Base-by-base conservation (phyloP, 2,888 invertebrate species). In the Electrophaes corylata region DNA sequence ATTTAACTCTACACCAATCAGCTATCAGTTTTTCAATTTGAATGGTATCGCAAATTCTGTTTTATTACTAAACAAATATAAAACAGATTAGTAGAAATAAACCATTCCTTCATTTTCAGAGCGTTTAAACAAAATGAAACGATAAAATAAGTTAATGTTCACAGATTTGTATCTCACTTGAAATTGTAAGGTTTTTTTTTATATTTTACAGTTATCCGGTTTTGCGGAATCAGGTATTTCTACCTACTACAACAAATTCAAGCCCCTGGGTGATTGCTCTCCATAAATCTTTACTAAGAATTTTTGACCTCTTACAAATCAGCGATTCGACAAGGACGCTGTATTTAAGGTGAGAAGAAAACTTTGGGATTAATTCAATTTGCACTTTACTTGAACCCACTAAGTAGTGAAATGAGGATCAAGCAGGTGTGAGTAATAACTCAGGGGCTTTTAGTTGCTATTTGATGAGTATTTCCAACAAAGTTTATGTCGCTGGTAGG, bases 351-450 rank as follows among this genome's bases (percentile, higher is more conserved):
- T 54, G 39, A 52, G 60, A 48, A 39, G 19, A 53, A 62, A 59
- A 60, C 64, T 62, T 52, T 33, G 12, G 10, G 45, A 57, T 62
- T 58, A 58, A 57, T 62, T 64, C 52, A 55, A 60, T 62, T 64
- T 57, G 52, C 62, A 49, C 47, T 44, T 47, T 46, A 39, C 16
- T 40, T 26, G 29, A 5, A n/a, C 33, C 19, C 29, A 33, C 50
- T 53, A 54, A 41, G 41, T 37, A 50, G 43, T 44, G 46, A 37
- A 45, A 55, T 14, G 52, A 41, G 19, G 12, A 0, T 57, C 40
- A 49, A 39, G 14, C 40, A 14, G 14, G 33, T 39, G 33, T 39
- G 43, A 26, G 16, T 59, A 53, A 58, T 58, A 49, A 31, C 8
- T 33, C n/a, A 41, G 53, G 35, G 48, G 18, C 19, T 45, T 45